These are phyloP conservation scores for Monochamus saltuarius DNA, from an alignment of 1,140 invertebrate genomes.

Conservation along the genomic window DNA sequence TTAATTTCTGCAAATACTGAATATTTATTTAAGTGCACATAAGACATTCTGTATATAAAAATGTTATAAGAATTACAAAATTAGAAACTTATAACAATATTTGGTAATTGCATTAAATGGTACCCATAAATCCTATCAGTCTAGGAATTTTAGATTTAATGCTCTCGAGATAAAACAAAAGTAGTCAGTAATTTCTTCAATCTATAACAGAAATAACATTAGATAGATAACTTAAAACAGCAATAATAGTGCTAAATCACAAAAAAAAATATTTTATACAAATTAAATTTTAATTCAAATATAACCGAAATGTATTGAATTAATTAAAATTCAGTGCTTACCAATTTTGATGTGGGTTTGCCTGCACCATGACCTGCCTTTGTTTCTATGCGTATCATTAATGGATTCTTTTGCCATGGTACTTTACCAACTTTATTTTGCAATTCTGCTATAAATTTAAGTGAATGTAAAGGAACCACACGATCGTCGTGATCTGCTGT, in stretches of 20 bases:
- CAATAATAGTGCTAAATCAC: conserved; percentile 11
- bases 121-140: conserved; percentile 2
- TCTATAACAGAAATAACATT: conserved; percentile 62
- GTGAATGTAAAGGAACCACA: conserved; percentile 92
- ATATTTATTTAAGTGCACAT: too few relatives aligned
- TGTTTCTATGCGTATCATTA: conserved; percentile 88
- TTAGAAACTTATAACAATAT: too few relatives aligned
- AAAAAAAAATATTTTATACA: conserved; percentile 4
- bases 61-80: too few relatives aligned
- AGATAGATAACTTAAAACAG: conserved; percentile 14
- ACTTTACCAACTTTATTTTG: conserved; percentile 72
- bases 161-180: conserved; percentile 82
- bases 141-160: conserved; percentile 59
- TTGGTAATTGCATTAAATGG: too few relatives aligned
- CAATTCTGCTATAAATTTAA: conserved; percentile 92
- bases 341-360: conserved; percentile 91
- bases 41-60: too few relatives aligned
- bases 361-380: conserved; percentile 96
- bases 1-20: too few relatives aligned
- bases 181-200: conserved; percentile 86
- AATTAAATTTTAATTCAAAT: too few relatives aligned
- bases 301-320: too few relatives aligned
- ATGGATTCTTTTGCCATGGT: conserved; percentile 77
- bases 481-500: conserved; percentile 98
- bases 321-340: too few relatives aligned